These are phyloP conservation scores for Drosophila ustulata DNA, from an alignment of 2,888 invertebrate genomes.

Conservation along the genomic window DNA sequence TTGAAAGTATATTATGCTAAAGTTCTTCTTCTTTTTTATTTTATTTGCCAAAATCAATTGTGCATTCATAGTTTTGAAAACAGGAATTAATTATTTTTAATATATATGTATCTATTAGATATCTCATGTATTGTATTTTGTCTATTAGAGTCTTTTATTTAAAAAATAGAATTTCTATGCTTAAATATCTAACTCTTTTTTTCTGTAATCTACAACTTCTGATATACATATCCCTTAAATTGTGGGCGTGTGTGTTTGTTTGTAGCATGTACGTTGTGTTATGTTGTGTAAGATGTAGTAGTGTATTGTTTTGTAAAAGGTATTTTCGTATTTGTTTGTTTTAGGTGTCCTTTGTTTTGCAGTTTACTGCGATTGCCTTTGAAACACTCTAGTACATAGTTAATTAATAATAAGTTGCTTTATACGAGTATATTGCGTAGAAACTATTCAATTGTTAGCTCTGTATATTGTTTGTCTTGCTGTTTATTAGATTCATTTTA, in stretches of 20 bases:
- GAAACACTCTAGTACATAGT: slow-evolving; percentile 71
- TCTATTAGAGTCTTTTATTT: slow-evolving; percentile 77
- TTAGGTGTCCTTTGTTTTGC: slow-evolving; percentile 66
- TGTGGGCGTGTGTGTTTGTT: slow-evolving; percentile 21
- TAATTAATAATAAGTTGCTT: slow-evolving; percentile 58
- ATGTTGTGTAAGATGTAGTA: slow-evolving; percentile 10
- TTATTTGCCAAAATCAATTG: slow-evolving; percentile 64
- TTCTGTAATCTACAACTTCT: slow-evolving; percentile 68
- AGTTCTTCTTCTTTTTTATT: slow-evolving; percentile 33
- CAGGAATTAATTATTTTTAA: slow-evolving; percentile 55
- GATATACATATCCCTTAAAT: slow-evolving; percentile 62
- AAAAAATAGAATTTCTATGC: slow-evolving; percentile 79
- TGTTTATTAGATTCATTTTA: slow-evolving; percentile 51
- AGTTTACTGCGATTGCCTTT: slow-evolving; percentile 79
- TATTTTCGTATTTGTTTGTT: slow-evolving; percentile 54
- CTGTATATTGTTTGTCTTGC: slow-evolving; percentile 41
- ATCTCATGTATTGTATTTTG: slow-evolving; percentile 68
- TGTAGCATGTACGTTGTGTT: slow-evolving; percentile 12
- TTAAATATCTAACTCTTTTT: slow-evolving; percentile 57
- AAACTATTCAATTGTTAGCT: slow-evolving; percentile 60
- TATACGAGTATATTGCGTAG: slow-evolving; percentile 46
- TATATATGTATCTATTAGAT: slow-evolving; percentile 56
- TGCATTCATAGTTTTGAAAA: slow-evolving; percentile 65
- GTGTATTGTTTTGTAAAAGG: slow-evolving; percentile 57
- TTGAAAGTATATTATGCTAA: slow-evolving; percentile 67